These are phyloP conservation scores for Podarcis muralis DNA, from an alignment of 2,113 vertebrate genomes.

Conservation along the genomic window DNA sequence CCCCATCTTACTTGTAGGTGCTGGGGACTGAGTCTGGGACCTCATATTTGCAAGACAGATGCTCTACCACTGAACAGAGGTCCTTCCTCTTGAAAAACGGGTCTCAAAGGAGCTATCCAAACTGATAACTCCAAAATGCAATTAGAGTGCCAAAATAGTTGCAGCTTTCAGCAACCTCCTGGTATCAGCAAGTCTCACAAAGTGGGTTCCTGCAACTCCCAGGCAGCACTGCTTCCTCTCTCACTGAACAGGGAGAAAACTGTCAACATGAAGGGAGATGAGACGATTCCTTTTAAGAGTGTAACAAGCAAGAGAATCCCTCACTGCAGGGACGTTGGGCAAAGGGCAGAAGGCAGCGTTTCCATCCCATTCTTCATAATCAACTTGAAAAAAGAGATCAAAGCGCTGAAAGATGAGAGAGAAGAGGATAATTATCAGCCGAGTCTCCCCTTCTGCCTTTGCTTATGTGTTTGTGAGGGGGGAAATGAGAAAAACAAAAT, in stretches of 20 bases:
- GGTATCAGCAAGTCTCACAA: not conserved
- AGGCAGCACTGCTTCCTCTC: not conserved
- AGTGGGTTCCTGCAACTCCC: not conserved
- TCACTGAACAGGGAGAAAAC: not conserved
- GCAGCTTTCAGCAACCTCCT: not conserved
- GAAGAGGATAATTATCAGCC: slow-evolving; percentile 1
- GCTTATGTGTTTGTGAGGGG: not conserved
- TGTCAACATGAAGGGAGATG: not conserved
- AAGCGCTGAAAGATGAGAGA: slow-evolving; percentile 29
- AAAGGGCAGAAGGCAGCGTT: not conserved
- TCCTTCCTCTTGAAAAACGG: not conserved
- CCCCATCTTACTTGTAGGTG: too few species aligned
- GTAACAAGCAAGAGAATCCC: not conserved
- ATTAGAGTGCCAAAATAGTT: not conserved
- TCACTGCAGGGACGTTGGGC: not conserved
- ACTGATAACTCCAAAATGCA: not conserved
- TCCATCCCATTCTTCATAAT: accelerated
- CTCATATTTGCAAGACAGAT: too few species aligned
- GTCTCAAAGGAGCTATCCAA: not conserved
- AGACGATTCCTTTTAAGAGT: not conserved
- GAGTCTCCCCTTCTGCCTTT: slow-evolving; percentile 31
- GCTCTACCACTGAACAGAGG: too few species aligned
- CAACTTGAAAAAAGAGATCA: slow-evolving; percentile 48
- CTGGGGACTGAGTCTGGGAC: too few species aligned
- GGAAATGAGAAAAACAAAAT: slow-evolving; percentile 28